Evolutionary conservation across 2,113 vertebrate species (phyloP), one percentile per base, ranked within the genome.

Genomic region (Poeciliopsis prolifica): DNA sequence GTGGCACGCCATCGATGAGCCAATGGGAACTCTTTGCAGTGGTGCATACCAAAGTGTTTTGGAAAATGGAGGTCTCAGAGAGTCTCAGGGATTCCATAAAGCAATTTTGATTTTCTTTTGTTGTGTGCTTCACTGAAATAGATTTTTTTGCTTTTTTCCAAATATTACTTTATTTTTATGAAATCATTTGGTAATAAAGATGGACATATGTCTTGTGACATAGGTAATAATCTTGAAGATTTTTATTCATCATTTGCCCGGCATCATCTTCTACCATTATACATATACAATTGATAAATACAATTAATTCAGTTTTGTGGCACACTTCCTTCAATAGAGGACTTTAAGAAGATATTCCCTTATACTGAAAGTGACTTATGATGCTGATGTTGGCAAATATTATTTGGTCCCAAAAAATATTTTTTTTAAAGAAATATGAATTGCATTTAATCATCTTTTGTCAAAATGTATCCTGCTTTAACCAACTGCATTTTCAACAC

Each of bases 1-100:
- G 67, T 82, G 81, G 82, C 83, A 66, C 63, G 37, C 82, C 74
- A 68, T 75, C 70, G 71, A 85, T 30, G 72, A 70, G 75, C 73
- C 84, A 89, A 51, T 70, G 65, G 40, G 70, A 51, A 71, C 51
- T 64, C 62, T 66, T 74, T 73, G 48, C 70, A 40, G 26, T n/a
- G 15, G 3, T 71, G 78, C 65, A 75, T 77, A 61, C 19, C 80
- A 79, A 78, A 71, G 22, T 42, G 58, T 44, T 35, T 26, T 54
- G n/a, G 29, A 64, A n/a, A 58, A 48, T 19, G 17, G 44, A 19
- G 14, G 44, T 48, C 51, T 19, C 15, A 48, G 66, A 22, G 5
- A 62, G 24, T 58, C 28, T 37, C 13, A 58, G 40, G 22, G 11
- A 29, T 12, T 6, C 22, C 24, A 70, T 70, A 76, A 28, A 65